Evolutionary conservation across 92 coral and sea anemone genomes (phyloP).

Genomic region (Epizoanthus scotinus): DNA sequence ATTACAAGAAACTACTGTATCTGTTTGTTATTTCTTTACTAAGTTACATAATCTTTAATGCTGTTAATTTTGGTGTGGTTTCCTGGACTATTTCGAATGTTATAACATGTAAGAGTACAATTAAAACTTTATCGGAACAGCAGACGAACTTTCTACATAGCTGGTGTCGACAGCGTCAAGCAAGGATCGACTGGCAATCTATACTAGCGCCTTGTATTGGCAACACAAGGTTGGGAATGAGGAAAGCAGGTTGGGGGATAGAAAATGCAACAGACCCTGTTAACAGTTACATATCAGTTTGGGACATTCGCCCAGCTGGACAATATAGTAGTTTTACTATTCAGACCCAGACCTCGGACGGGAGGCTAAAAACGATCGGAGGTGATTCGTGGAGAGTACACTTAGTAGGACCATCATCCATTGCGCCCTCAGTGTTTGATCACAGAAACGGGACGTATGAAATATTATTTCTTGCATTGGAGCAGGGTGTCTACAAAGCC

Average conservation of each 20-base stretch:
- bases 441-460: conserved; percentile 80
- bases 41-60: background rate
- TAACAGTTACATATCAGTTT: conserved; percentile 31
- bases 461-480: conserved; percentile 77
- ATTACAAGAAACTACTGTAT: background rate
- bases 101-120: background rate
- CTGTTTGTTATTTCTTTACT: background rate
- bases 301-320: conserved; percentile 81
- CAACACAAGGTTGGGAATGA: conserved; percentile 60
- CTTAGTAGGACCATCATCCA: conserved; percentile 71
- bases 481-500: conserved; percentile 66
- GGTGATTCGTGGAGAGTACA: conserved; percentile 86
- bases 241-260: conserved; percentile 43
- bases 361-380: conserved; percentile 62
- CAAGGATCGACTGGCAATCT: conserved; percentile 79
- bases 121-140: conserved; percentile 4
- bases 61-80: background rate
- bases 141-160: conserved; percentile 42
- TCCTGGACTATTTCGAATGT: background rate
- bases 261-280: conserved; percentile 64
- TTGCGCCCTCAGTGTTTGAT: conserved; percentile 76
- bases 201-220: conserved; percentile 72
- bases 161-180: conserved; percentile 82
- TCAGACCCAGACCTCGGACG: conserved; percentile 73
- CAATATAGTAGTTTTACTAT: conserved; percentile 77